Conservation (phyloP, 2,888 invertebrate species). For the Tetramorium bicarinatum region DNA sequence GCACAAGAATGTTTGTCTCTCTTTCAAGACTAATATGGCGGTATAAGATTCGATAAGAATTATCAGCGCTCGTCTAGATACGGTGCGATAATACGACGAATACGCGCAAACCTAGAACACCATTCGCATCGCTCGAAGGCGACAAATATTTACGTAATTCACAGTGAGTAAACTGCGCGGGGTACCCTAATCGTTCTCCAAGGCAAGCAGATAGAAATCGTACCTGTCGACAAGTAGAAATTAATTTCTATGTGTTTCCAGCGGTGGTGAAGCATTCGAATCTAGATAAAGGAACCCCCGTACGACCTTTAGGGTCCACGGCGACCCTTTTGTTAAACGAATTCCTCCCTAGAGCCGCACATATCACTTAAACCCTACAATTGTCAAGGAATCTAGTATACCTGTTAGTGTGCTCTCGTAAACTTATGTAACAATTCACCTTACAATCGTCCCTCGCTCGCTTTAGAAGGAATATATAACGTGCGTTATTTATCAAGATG, state of each 20-base stretch:
- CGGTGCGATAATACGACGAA: constrained; percentile 54
- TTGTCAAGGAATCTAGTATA: constrained; percentile 59
- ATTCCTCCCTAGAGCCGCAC: constrained; percentile 70
- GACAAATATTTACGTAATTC: constrained; percentile 70
- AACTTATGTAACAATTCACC: constrained; percentile 58
- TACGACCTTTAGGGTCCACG: constrained; percentile 66
- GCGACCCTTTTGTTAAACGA: constrained; percentile 74
- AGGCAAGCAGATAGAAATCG: constrained; percentile 62
- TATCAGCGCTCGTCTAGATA: constrained; percentile 63
- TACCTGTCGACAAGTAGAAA: constrained; percentile 70
- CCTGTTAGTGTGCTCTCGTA: constrained; percentile 26
- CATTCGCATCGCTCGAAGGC: constrained; percentile 36
- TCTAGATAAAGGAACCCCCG: constrained; percentile 72
- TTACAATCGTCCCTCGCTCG: not conserved
- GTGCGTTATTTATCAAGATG: not conserved
- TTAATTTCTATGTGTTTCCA: constrained; percentile 73
- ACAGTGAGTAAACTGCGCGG: constrained; percentile 36
- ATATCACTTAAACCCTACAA: constrained; percentile 72
- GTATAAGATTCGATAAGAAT: constrained; percentile 25
- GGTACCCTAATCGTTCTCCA: constrained; percentile 39
- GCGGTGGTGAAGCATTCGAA: constrained; percentile 66
- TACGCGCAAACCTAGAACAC: constrained; percentile 46
- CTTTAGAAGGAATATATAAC: not conserved
- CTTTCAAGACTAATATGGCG: not conserved
- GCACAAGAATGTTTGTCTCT: not conserved